Evolutionary conservation across 1,140 invertebrate genomes (phyloP), one percentile per base, ranked within the genome.

Genomic region (Drosophila azteca): DNA sequence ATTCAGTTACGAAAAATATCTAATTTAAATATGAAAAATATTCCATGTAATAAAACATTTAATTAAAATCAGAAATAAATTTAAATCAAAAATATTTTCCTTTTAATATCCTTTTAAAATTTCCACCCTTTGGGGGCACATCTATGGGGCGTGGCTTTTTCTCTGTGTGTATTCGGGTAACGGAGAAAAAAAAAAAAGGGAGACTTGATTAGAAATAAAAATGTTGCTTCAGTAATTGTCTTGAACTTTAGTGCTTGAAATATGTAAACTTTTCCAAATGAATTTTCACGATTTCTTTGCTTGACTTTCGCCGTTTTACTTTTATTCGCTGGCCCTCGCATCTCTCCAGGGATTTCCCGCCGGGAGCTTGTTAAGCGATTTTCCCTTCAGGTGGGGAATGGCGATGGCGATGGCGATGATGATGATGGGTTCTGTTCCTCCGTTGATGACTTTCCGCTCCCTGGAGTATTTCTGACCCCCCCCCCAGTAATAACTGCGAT

Each of bases 181-280:
- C 0, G 24, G 22, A 24, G n/a, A 24, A 24, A 3, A 0, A 48
- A 6, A 44, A 17, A 45, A 43, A 31, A 20, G 24, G 3, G 49
- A 58, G 66, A 70, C 54, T 77, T 79, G 62, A 79, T 79, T 77
- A 71, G 65, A 73, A 77, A 57, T 74, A 45, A 66, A 77, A 79
- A 70, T 69, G 80, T 68, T 59, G 52, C 57, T 22, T 60, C 61
- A 48, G 71, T 64, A 81, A 79, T 88, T 88, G 67, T 71, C 55
- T 64, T 74, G 60, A 76, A 76, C 58, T 70, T 68, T 71, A 4
- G 17, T 49, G 45, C 44, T 26, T 61, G 39, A 52, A 31, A 39
- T 44, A 51, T 60, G 82, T 75, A 77, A 87, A 88, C 79, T 88
- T 87, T 83, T 64, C 43, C 66, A 79, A 87, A 83, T 87, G 79